Conservation (phyloP, 2,888 invertebrate species). For the Tetragonula carbonaria region DNA sequence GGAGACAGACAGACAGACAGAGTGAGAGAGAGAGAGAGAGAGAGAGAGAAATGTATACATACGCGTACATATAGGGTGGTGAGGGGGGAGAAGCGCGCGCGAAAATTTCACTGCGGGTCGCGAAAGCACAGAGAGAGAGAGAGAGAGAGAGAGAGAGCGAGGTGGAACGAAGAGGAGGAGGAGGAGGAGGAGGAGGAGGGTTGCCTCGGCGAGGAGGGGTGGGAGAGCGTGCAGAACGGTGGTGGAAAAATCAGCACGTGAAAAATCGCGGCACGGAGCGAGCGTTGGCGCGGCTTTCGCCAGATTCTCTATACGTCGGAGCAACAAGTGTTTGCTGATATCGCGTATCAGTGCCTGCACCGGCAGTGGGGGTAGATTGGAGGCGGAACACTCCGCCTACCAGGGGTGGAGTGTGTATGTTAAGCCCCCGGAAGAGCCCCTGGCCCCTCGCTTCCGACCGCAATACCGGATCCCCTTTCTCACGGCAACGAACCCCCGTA, state of each 20-base stretch:
- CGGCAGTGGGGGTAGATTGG: slow-evolving; percentile 75
- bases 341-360: slow-evolving; percentile 78
- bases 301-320: slow-evolving; percentile 66
- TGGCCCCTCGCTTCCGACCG: slow-evolving; percentile 54
- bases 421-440: slow-evolving; percentile 70
- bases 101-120: slow-evolving; percentile 29
- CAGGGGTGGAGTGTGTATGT: slow-evolving; percentile 79
- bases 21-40: neutral
- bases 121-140: no score
- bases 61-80: neutral
- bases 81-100: neutral
- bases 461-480: slow-evolving; percentile 48
- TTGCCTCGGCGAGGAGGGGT: neutral
- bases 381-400: slow-evolving; percentile 82
- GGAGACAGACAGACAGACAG: slow-evolving; percentile 10
- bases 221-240: neutral
- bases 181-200: neutral
- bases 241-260: slow-evolving; percentile 73
- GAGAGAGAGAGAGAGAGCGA: neutral
- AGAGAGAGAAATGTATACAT: no score
- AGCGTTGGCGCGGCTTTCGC: slow-evolving; percentile 29
- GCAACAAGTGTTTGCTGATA: slow-evolving; percentile 82
- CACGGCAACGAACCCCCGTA: slow-evolving; percentile 62
- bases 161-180: neutral
- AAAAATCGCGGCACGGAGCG: slow-evolving; percentile 69